Conservation (phyloP, 1,140 invertebrate genomes). For the Leptoteleia sp. region DNA sequence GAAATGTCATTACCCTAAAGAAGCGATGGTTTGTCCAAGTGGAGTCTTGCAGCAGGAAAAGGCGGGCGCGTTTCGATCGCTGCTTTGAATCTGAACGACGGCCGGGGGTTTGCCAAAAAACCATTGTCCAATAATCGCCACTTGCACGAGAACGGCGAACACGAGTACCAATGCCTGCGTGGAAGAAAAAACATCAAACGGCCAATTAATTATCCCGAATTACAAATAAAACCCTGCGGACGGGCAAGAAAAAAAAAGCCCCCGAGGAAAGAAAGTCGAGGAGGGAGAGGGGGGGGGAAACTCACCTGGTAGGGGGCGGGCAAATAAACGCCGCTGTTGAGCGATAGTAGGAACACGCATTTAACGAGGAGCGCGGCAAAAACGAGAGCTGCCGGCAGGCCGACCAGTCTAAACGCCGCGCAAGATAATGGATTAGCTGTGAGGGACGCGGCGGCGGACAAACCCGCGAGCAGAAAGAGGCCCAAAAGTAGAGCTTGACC, state of each 20-base stretch:
- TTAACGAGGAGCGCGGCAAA: constrained; percentile 96
- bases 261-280: too few species aligned
- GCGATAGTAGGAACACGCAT: constrained; percentile 94
- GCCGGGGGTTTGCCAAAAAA: constrained; percentile 87
- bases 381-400: constrained; percentile 92
- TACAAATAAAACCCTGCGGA: too few species aligned
- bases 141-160: constrained; percentile 93
- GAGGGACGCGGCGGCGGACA: constrained; percentile 89
- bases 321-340: constrained; percentile 95
- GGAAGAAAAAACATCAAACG: too few species aligned
- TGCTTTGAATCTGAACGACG: constrained; percentile 75
- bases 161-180: constrained; percentile 90
- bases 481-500: constrained; percentile 95
- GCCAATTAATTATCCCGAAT: too few species aligned
- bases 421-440: constrained; percentile 91
- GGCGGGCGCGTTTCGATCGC: constrained; percentile 58
- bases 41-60: constrained; percentile 75
- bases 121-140: constrained; percentile 94
- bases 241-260: too few species aligned
- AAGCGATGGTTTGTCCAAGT: constrained; percentile 77
- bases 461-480: constrained; percentile 90
- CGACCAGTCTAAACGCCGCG: constrained; percentile 91
- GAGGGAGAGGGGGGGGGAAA: too few species aligned
- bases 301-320: constrained; percentile 91
- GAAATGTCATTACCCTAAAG: constrained; percentile 78